A percentile compares a stretch with the other conserved stretches of the same genome.
phyloP scores from a whole-genome alignment of 2,888 invertebrate species.

The Criorhina ranunculi region DNA sequence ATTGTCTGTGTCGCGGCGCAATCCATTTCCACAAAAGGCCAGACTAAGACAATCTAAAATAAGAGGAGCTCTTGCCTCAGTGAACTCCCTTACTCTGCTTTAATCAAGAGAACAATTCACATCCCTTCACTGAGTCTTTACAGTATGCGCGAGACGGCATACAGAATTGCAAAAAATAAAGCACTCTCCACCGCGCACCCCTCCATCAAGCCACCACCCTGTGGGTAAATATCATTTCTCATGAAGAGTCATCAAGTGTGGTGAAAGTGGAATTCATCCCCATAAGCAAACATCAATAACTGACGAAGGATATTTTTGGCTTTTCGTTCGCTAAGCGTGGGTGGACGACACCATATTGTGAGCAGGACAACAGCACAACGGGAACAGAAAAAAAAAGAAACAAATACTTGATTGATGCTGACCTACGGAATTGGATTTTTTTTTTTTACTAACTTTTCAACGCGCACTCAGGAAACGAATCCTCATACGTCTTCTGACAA shows the following conservation, averaged over 20 bases:
- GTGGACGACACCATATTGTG: constrained; percentile 1
- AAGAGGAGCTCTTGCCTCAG: neutral
- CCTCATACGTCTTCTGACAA: constrained; percentile 30
- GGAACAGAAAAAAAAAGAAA: neutral
- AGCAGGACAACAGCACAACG: neutral
- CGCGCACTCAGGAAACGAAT: constrained; percentile 59
- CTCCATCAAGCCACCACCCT: neutral
- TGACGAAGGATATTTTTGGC: constrained; percentile 45
- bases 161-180: neutral
- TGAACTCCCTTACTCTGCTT: neutral
- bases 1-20: constrained; percentile 32
- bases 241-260: constrained; percentile 29
- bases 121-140: neutral
- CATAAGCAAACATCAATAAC: constrained; percentile 64
- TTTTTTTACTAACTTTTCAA: constrained; percentile 33
- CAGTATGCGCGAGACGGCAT: constrained; percentile 8
- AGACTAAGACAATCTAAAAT: constrained; percentile 30
- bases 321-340: neutral
- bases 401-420: constrained; percentile 71
- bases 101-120: neutral
- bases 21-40: constrained; percentile 16
- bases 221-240: constrained; percentile 33
- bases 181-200: no score
- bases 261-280: constrained; percentile 38
- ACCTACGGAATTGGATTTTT: constrained; percentile 55